phyloP scores from a whole-genome alignment of 37 sponge, comb jelly and placozoan genomes.

The Eunapius fragilis region DNA sequence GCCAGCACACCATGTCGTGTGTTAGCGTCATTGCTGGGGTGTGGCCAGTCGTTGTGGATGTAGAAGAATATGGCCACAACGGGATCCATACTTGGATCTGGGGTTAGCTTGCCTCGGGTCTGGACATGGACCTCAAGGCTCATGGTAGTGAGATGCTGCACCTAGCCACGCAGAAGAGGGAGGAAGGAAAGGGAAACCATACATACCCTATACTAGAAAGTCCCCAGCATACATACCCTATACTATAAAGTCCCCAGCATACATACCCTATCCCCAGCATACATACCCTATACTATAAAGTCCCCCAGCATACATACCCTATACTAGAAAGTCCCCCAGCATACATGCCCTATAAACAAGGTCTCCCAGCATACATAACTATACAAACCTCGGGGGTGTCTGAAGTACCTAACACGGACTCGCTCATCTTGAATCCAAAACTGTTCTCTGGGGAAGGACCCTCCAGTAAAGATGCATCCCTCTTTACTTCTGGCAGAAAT shows the following conservation, averaged over 20 bases:
- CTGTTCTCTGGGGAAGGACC: conserved; percentile 78
- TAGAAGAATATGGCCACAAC: conserved; percentile 79
- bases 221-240: too few species aligned
- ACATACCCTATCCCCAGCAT: too few species aligned
- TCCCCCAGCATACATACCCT: background rate
- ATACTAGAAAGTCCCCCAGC: too few species aligned
- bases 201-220: too few species aligned
- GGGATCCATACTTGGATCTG: conserved; percentile 88
- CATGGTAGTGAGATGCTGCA: conserved; percentile 74
- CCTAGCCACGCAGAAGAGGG: conserved; percentile 17
- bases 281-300: too few species aligned
- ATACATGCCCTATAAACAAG: too few species aligned
- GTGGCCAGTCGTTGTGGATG: conserved; percentile 72
- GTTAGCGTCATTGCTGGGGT: background rate
- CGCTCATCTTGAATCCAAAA: conserved; percentile 79
- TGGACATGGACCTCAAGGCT: conserved; percentile 82
- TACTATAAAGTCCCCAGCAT: too few species aligned
- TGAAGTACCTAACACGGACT: conserved; percentile 11
- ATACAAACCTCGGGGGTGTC: too few species aligned
- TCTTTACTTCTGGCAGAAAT: conserved; percentile 6
- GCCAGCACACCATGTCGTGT: conserved; percentile 10
- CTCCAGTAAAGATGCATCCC: conserved; percentile 64
- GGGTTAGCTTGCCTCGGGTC: conserved; percentile 59
- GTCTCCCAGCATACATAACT: too few species aligned
- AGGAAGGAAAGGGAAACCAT: background rate